phyloP scores from a whole-genome alignment of 2,113 vertebrate species.

The Manacus vitellinus region DNA sequence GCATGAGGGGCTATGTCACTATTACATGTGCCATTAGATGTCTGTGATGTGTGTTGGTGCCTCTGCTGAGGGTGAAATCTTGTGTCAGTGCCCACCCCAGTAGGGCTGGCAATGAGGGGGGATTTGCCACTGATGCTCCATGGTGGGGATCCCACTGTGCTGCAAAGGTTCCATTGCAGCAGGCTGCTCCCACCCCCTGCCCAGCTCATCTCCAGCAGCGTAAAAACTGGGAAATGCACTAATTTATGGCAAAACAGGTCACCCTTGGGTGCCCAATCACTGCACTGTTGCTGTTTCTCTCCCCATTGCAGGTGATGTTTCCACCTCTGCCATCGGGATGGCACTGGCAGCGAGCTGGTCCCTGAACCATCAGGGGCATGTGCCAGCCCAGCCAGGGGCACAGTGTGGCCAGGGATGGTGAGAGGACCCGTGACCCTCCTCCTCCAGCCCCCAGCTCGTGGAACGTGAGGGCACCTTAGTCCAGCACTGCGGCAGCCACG shows the following conservation, averaged over 20 bases:
- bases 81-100: not conserved
- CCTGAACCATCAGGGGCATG: rapidly evolving
- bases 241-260: not conserved
- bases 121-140: not conserved
- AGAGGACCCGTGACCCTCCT: not conserved
- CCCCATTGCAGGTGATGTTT: not conserved
- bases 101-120: slow-evolving; percentile 65
- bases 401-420: rapidly evolving
- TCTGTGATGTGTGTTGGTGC: not conserved
- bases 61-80: slow-evolving; percentile 53
- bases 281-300: not conserved
- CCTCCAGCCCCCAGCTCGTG: not conserved
- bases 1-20: slow-evolving; percentile 44
- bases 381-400: not conserved
- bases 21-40: slow-evolving; percentile 62
- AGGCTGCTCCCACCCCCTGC: not conserved
- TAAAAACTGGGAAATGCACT: not conserved
- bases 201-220: not conserved
- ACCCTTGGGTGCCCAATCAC: rapidly evolving
- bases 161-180: not conserved
- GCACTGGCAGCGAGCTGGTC: not conserved
- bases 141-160: not conserved
- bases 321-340: not conserved
- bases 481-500: rapidly evolving
- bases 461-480: rapidly evolving